Evolutionary conservation across 2,888 invertebrate species (phyloP).

Genomic region (Prenolepis imparis): DNA sequence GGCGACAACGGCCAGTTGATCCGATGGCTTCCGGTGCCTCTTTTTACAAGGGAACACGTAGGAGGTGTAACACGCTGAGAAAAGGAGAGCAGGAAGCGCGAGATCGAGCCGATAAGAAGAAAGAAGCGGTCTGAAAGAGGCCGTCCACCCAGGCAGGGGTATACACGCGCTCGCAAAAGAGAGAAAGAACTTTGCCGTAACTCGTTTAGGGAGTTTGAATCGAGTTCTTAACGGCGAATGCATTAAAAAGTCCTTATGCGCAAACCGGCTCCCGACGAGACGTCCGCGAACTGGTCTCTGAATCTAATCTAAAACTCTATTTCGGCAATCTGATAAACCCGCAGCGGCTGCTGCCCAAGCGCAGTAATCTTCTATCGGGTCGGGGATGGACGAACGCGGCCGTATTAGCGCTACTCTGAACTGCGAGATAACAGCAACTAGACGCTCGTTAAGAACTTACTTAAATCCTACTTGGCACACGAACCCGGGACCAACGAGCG

Average conservation of each 20-base stretch:
- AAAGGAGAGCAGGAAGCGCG: conserved; percentile 63
- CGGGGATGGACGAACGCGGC: conserved; percentile 63
- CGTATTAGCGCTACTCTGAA: conserved; percentile 65
- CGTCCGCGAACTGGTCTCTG: conserved; percentile 69
- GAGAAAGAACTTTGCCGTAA: conserved; percentile 76
- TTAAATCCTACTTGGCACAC: conserved; percentile 73
- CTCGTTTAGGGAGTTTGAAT: conserved; percentile 80
- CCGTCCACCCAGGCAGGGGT: background rate
- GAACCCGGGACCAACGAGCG: conserved; percentile 52
- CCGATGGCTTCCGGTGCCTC: conserved; percentile 68
- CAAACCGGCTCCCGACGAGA: conserved; percentile 63
- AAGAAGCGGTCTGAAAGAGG: conserved; percentile 61
- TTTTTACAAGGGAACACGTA: conserved; percentile 42
- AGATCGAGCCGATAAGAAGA: conserved; percentile 73
- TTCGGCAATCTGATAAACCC: conserved; percentile 79
- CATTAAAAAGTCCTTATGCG: conserved; percentile 78
- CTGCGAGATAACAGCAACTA: conserved; percentile 71
- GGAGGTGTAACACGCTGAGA: conserved; percentile 48
- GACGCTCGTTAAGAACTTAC: conserved; percentile 77
- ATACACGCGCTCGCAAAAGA: conserved; percentile 28
- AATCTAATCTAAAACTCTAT: conserved; percentile 81
- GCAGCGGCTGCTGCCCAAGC: conserved; percentile 19
- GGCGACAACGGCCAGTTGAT: conserved; percentile 61
- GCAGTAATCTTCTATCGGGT: conserved; percentile 54
- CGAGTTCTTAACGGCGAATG: conserved; percentile 78